These are phyloP conservation scores for Neoarius graeffei DNA, from an alignment of 2,113 vertebrate genomes.

Conservation along the genomic window DNA sequence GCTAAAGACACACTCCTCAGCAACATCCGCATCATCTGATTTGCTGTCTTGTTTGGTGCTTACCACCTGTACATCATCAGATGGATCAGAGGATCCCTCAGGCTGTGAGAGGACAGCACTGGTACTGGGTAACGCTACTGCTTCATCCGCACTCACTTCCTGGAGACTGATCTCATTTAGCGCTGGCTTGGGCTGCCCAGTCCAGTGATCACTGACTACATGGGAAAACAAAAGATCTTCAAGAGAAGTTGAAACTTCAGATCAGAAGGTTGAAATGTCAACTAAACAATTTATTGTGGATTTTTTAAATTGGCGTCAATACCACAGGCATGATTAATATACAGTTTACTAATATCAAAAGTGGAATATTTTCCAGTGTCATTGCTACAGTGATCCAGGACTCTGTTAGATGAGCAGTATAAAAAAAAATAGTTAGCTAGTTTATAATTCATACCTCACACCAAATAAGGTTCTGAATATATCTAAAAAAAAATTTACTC, in stretches of 20 bases:
- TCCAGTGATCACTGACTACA: constrained; percentile 83
- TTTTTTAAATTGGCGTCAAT: neutral
- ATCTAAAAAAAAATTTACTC: neutral
- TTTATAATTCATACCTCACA: neutral
- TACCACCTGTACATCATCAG: constrained; percentile 62
- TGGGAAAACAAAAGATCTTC: constrained; percentile 76
- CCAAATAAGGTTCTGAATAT: neutral
- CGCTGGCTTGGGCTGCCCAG: constrained; percentile 69
- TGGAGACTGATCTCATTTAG: constrained; percentile 62
- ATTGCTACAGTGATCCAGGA: neutral
- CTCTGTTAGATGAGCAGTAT: neutral
- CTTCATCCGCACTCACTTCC: constrained; percentile 69
- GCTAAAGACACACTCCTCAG: constrained; percentile 60
- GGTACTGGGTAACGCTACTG: constrained; percentile 67
- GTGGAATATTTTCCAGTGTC: neutral
- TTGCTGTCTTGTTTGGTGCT: constrained; percentile 64
- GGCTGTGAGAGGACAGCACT: constrained; percentile 52
- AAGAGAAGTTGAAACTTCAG: constrained; percentile 72
- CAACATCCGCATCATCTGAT: constrained; percentile 62
- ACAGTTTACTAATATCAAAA: constrained; percentile 7
- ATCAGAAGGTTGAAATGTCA: constrained; percentile 44
- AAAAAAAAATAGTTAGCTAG: neutral
- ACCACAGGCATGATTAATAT: neutral
- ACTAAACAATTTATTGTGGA: constrained; percentile 23
- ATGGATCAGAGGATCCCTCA: constrained; percentile 46